Base-by-base conservation (phyloP, 2,797 vertebrate genomes). In the Synanceia verrucosa region DNA sequence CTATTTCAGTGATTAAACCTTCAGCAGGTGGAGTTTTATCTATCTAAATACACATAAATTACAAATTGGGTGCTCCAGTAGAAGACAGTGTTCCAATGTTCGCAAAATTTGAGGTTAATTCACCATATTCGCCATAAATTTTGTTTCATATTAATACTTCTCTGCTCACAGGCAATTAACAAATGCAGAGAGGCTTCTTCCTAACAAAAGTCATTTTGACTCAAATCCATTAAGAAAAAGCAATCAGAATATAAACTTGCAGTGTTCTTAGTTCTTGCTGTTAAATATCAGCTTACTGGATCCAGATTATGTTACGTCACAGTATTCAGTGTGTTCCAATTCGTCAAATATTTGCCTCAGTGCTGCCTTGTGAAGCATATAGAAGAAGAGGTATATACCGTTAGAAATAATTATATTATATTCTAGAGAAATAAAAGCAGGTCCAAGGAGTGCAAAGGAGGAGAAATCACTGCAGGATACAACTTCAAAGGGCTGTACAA, bases 361-460 rank as follows among this genome's bases (percentile, higher is more conserved):
- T 0, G 4, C 41, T 33, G 9, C 47, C 79, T 48, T 18, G 37
- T 75, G 74, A 77, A 80, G 76, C 82, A n/a, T n/a, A n/a, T n/a
- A n/a, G n/a, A n/a, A n/a, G n/a, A n/a, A n/a, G n/a, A n/a, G n/a
- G n/a, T n/a, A n/a, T n/a, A n/a, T n/a, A n/a, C n/a, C n/a, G n/a
- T n/a, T n/a, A n/a, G n/a, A n/a, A n/a, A n/a, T n/a, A n/a, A n/a
- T n/a, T n/a, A n/a, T n/a, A n/a, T n/a, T 5, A n/a, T 9, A 66
- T 58, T n/a, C 19, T 21, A 21, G 3, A 43, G 58, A 48, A 58
- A 50, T 43, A 46, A 23, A 83, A 51, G 24, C 64, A 56, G 0
- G 36, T 78, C 70, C 73, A 79, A 65, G 50, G 66, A 79, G 86
- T 88, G 86, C 74, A 78, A 64, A 70, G 73, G 83, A 65, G 82